Base-by-base conservation (phyloP, 2,888 invertebrate genomes). In the Hypena proboscidalis region DNA sequence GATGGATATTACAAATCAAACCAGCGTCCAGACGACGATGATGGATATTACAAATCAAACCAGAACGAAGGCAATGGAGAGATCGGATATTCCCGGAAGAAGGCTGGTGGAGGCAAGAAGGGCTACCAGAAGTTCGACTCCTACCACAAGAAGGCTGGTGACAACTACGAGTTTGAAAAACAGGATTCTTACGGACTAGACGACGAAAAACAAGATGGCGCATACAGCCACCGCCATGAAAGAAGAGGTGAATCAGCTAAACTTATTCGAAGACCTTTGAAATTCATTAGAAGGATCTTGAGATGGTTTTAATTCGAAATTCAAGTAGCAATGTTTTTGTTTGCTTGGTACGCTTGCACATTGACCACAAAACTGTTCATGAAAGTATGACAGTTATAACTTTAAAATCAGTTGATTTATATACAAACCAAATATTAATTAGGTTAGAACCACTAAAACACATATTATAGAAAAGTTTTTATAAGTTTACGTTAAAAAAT, bases 101-200 rank as follows among this genome's bases (percentile, higher is more conserved):
- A 92, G 69, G 85, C 92, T 25, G 94, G 93, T 48, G 93, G 94
- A 31, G 95, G 94, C 14, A 93, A 93, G 71, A 93, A 94, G 58
- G 95, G 95, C 0, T 95, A 95, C 85, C 94, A 95, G 75, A 93
- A 93, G 62, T 93, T 93, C 67, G 95, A 95, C 80, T 93, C 94
- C 34, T 95, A 86, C 83, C 94, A 95, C 82, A 95, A 95, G 77
- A 94, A 94, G 74, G 94, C 93, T 21, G 94, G 94, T 0, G 95
- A 95, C 77, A 92, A 94, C 69, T 95, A 94, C 77, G 95, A 94
- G 57, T 94, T 93, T 62, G 94, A 95, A 74, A 92, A 93, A 67
- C 92, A 94, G 67, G 92, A 93, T 27, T 93, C 94, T 33, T 95
- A 86, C 68, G 95, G 95, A 1, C 88, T 90, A 27, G 92, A 92